phyloP scores from a whole-genome alignment of 2,888 invertebrate genomes.

The Linnaemya vulpina region DNA sequence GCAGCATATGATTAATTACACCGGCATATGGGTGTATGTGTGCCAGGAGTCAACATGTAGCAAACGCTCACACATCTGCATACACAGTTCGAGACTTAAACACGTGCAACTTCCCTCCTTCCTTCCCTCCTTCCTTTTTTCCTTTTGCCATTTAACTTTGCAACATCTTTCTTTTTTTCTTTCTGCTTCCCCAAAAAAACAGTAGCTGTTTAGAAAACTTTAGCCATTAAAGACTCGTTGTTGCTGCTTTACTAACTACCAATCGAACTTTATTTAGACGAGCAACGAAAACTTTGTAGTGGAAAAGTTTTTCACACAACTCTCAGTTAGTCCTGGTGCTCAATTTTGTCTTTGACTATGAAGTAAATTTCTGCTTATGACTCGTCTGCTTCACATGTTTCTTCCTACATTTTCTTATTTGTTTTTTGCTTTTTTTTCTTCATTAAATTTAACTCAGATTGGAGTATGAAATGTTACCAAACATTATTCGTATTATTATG shows the following conservation, averaged over 20 bases:
- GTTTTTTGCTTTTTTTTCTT: background rate
- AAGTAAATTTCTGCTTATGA: background rate
- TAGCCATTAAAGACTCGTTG: slow-evolving; percentile 54
- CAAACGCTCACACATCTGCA: background rate
- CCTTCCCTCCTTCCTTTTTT: slow-evolving; percentile 14
- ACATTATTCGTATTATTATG: slow-evolving; percentile 38
- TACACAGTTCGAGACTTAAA: background rate
- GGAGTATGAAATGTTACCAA: slow-evolving; percentile 26
- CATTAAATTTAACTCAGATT: background rate
- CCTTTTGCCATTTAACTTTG: background rate
- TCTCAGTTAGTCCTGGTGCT: background rate
- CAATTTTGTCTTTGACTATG: slow-evolving; percentile 21
- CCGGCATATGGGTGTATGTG: background rate
- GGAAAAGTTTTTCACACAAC: background rate
- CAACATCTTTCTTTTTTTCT: background rate
- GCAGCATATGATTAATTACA: slow-evolving; percentile 37
- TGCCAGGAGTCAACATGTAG: background rate
- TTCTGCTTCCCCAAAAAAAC: background rate
- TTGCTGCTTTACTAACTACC: slow-evolving; percentile 35
- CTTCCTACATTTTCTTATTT: background rate
- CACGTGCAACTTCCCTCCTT: slow-evolving; percentile 26
- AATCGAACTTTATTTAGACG: background rate
- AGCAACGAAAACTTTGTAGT: background rate
- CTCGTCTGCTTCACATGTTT: slow-evolving; percentile 7
- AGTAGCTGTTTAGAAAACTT: slow-evolving; percentile 47